Percentiles rank a stretch among this genome's conserved stretches.
These are phyloP conservation scores for Carettochelys insculpta DNA, from an alignment of 2,113 vertebrate species.

Conservation along the genomic window DNA sequence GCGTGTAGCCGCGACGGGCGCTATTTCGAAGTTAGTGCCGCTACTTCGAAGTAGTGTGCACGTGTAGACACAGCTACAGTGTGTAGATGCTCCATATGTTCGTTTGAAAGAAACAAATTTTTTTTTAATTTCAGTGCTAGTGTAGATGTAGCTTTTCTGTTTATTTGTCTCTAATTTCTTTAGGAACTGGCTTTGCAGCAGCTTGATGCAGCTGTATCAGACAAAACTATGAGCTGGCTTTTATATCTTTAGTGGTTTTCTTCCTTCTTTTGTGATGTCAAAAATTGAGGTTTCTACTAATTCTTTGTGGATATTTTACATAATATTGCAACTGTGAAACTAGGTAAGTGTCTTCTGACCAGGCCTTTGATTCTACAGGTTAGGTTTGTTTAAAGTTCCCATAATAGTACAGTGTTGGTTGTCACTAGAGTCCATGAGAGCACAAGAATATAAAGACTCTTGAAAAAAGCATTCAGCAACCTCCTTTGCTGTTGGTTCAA, in stretches of 20 bases:
- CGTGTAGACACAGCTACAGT: too few relatives aligned
- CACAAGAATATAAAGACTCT: neutral
- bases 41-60: too few relatives aligned
- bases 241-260: neutral
- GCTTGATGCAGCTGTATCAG: neutral
- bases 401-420: neutral
- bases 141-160: too few relatives aligned
- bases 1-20: too few relatives aligned
- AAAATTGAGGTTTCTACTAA: neutral
- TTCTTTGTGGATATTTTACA: neutral
- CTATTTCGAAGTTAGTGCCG: too few relatives aligned
- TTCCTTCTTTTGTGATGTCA: neutral
- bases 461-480: neutral
- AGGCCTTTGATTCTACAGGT: neutral
- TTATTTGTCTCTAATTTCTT: neutral
- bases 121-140: too few relatives aligned
- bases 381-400: neutral
- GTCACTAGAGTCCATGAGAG: neutral
- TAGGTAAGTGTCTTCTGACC: neutral
- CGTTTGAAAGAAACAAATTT: too few relatives aligned
- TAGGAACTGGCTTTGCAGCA: neutral
- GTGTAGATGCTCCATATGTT: too few relatives aligned
- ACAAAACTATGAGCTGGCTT: neutral
- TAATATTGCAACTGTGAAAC: neutral
- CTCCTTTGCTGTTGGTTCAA: neutral